Evolutionary conservation across 2,888 invertebrate species (phyloP).

Genomic region (Falcaria lacertinaria): DNA sequence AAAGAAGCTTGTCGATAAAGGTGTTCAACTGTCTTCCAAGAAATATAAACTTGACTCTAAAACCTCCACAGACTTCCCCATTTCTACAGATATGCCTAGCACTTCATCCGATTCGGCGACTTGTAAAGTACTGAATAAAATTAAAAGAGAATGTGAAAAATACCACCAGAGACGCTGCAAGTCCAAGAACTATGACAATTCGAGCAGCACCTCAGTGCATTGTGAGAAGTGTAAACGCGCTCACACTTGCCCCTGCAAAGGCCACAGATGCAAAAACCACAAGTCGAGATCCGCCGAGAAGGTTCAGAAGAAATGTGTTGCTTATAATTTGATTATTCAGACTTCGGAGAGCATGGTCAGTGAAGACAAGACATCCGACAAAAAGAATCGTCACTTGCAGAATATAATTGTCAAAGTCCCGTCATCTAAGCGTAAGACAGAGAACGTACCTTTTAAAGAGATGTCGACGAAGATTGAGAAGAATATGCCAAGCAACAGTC

Average conservation of each 20-base stretch:
- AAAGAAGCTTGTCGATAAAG: slow-evolving; percentile 40
- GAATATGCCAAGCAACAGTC: slow-evolving; percentile 25
- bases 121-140: slow-evolving; percentile 60
- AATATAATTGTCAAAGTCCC: slow-evolving; percentile 69
- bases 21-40: slow-evolving; percentile 37
- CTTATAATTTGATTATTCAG: slow-evolving; percentile 70
- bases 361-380: slow-evolving; percentile 41
- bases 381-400: slow-evolving; percentile 38
- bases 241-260: slow-evolving; percentile 51
- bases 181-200: slow-evolving; percentile 47
- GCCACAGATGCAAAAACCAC: slow-evolving; percentile 51
- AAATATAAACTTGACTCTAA: slow-evolving; percentile 30
- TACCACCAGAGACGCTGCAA: slow-evolving; percentile 62
- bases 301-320: slow-evolving; percentile 55
- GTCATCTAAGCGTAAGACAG: slow-evolving; percentile 30
- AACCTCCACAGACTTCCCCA: slow-evolving; percentile 46
- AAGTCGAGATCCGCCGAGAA: slow-evolving; percentile 47
- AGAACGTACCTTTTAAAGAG: slow-evolving; percentile 49
- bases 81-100: slow-evolving; percentile 51
- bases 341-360: slow-evolving; percentile 64
- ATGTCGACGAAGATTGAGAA: slow-evolving; percentile 46
- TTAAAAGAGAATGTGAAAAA: slow-evolving; percentile 65
- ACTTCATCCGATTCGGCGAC: slow-evolving; percentile 61
- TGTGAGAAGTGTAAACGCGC: slow-evolving; percentile 57
- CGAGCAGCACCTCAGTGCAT: slow-evolving; percentile 57